phyloP scores from a whole-genome alignment of 2,888 invertebrate species.

The Hydriomena furcata region DNA sequence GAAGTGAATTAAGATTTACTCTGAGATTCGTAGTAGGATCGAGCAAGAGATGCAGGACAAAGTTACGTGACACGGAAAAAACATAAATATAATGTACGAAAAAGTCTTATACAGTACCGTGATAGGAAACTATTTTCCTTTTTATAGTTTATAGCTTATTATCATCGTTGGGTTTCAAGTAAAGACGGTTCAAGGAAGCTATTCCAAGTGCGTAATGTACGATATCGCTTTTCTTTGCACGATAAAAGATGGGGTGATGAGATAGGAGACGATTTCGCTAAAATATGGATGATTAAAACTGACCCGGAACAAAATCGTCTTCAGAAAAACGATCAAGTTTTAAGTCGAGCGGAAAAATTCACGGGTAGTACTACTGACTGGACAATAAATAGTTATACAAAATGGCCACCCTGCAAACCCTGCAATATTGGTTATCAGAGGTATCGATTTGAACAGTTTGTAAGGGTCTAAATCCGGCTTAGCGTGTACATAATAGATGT shows the following conservation, averaged over 20 bases:
- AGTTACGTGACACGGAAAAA: no score
- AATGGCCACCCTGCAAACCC: slow-evolving; percentile 19
- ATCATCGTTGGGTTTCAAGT: neutral
- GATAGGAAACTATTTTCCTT: neutral
- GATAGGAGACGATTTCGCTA: slow-evolving; percentile 16
- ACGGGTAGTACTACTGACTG: slow-evolving; percentile 19
- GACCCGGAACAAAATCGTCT: slow-evolving; percentile 8
- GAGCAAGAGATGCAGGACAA: no score
- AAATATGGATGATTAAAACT: slow-evolving; percentile 25
- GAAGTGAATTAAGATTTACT: no score
- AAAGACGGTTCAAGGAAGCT: slow-evolving; percentile 3
- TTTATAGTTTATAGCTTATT: neutral
- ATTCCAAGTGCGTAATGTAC: slow-evolving; percentile 17
- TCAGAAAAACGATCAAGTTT: slow-evolving; percentile 19
- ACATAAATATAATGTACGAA: no score
- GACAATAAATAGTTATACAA: slow-evolving; percentile 29
- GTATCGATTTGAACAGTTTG: slow-evolving; percentile 30
- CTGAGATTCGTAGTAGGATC: no score
- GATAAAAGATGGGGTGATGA: slow-evolving; percentile 22
- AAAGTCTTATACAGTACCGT: no score
- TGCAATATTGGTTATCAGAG: slow-evolving; percentile 32
- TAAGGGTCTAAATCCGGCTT: slow-evolving; percentile 39
- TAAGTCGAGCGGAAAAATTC: slow-evolving; percentile 26
- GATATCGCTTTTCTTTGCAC: slow-evolving; percentile 6
- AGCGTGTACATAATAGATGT: slow-evolving; percentile 42